A percentile compares a stretch with the other conserved stretches of the same genome.
Evolutionary conservation across 1,140 invertebrate genomes (phyloP).

Genomic region (Hetaerina americana): DNA sequence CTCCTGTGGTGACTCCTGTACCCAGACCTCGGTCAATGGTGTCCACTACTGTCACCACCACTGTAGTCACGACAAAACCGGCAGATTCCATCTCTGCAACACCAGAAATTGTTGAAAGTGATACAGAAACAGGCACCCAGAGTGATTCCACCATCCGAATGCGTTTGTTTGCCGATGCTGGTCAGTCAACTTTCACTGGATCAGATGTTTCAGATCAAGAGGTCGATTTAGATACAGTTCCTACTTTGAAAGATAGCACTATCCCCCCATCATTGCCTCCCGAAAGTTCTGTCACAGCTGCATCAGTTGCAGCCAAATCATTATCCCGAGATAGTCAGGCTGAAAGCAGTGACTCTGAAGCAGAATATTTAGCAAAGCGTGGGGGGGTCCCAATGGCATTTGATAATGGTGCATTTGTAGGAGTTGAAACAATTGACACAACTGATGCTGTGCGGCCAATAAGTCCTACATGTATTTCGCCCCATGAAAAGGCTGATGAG

Average conservation of each 20-base stretch:
- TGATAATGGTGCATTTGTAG: slow-evolving; percentile 35
- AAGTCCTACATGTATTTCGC: too few relatives aligned
- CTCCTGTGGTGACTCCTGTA: slow-evolving; percentile 20
- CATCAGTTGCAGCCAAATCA: slow-evolving; percentile 15
- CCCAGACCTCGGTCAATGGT: slow-evolving; percentile 28
- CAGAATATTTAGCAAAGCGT: slow-evolving; percentile 21
- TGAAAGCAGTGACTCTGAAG: slow-evolving; percentile 24
- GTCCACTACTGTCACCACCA: not conserved
- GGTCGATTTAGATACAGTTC: slow-evolving; percentile 20
- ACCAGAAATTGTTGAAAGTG: slow-evolving; percentile 14
- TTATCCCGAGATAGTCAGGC: slow-evolving; percentile 3
- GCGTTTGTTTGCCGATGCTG: slow-evolving; percentile 5
- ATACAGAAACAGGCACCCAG: slow-evolving; percentile 16
- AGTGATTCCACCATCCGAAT: slow-evolving; percentile 17
- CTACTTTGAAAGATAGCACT: not conserved
- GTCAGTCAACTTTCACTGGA: slow-evolving; percentile 10
- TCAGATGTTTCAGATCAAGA: slow-evolving; percentile 15
- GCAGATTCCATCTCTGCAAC: not conserved
- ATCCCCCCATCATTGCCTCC: not conserved
- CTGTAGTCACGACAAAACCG: not conserved
- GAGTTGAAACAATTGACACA: slow-evolving; percentile 28
- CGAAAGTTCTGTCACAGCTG: slow-evolving; percentile 19
- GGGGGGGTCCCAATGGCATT: slow-evolving; percentile 24
- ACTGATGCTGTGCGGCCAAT: not conserved
- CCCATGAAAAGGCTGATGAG: not conserved